Evolutionary conservation across 2,113 vertebrate species (phyloP).

Genomic region (Ochotona curzoniae): DNA sequence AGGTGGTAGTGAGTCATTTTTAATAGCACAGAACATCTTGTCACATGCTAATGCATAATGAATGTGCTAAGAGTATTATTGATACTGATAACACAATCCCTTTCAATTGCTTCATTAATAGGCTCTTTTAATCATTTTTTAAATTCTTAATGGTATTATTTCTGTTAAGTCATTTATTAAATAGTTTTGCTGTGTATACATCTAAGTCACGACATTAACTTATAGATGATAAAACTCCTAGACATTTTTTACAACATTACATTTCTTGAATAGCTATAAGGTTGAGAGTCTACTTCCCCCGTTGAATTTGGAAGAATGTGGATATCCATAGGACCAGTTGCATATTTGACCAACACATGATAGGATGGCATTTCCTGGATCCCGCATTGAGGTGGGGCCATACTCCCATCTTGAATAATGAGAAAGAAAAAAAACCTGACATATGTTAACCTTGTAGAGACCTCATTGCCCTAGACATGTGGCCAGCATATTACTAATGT

Average conservation of each 20-base stretch:
- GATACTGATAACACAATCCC: background rate
- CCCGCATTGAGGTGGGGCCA: background rate
- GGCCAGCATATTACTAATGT: background rate
- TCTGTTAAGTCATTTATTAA: background rate
- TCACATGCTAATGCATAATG: background rate
- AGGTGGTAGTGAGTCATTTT: background rate
- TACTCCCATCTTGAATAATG: background rate
- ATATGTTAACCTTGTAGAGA: background rate
- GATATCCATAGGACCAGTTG: background rate
- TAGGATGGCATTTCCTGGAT: background rate
- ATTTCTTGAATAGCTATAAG: background rate
- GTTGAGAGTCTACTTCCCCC: background rate
- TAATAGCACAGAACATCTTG: background rate
- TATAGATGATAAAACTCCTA: background rate
- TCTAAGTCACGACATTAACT: background rate
- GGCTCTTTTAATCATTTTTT: background rate
- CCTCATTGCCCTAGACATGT: background rate
- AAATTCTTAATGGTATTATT: constrained; percentile 5
- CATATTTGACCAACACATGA: background rate
- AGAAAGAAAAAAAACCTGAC: background rate
- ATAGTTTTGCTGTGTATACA: too few relatives aligned
- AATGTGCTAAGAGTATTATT: background rate
- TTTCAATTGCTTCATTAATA: background rate
- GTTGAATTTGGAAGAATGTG: background rate
- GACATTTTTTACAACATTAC: background rate